phyloP scores from a whole-genome alignment of 2,888 invertebrate species.

The Melieria omissa region DNA sequence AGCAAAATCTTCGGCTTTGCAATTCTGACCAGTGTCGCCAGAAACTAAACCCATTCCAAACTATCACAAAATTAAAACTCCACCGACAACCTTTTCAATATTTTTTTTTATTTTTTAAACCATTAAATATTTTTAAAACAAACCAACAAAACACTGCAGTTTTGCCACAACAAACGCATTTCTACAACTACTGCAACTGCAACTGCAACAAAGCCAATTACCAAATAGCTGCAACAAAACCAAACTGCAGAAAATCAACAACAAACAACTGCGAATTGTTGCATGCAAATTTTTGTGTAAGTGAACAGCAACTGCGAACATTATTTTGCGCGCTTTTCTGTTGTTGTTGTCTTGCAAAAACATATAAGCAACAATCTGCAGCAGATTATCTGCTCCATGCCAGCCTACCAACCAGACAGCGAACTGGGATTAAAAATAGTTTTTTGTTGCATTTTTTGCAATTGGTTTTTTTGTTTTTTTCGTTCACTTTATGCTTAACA shows the following conservation, averaged over 20 bases:
- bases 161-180: no score
- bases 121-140: no score
- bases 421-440: constrained; percentile 24
- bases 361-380: neutral
- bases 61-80: no score
- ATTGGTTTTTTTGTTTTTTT: neutral
- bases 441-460: constrained; percentile 1
- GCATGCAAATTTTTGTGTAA: constrained; percentile 18
- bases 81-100: no score
- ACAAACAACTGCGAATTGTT: neutral
- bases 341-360: neutral
- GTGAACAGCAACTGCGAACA: constrained; percentile 27
- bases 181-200: no score
- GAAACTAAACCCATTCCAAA: no score
- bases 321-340: constrained; percentile 14
- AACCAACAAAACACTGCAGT: no score
- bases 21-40: no score
- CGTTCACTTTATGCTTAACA: neutral
- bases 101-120: no score
- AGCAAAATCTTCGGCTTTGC: no score
- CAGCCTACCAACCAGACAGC: neutral
- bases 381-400: neutral
- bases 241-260: constrained; percentile 25
- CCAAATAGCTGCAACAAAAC: constrained; percentile 14
- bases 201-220: constrained; percentile 36